Evolutionary conservation across 2,113 vertebrate species (phyloP).

Genomic region (Hyperopisus bebe): DNA sequence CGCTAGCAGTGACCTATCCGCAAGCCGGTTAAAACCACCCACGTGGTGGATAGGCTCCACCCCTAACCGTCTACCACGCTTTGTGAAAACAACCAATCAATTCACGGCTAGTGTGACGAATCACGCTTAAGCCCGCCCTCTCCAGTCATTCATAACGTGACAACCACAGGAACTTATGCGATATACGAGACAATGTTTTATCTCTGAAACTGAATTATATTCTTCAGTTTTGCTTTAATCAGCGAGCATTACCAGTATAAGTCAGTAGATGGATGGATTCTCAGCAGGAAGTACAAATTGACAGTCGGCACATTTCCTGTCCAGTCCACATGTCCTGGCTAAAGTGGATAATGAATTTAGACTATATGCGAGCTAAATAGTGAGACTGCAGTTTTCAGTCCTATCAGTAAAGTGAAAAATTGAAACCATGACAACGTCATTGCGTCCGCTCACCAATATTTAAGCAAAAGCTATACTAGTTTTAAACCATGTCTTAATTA

Average conservation of each 20-base stretch:
- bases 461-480: not conserved
- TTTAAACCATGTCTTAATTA: not conserved
- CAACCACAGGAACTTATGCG: conserved; percentile 39
- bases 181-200: not conserved
- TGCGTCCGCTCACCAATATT: not conserved
- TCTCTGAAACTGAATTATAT: not conserved
- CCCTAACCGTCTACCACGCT: conserved; percentile 23
- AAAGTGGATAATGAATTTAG: not conserved
- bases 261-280: not conserved
- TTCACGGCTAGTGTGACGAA: not conserved
- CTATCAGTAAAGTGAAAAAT: not conserved
- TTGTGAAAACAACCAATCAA: conserved; percentile 24
- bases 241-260: not conserved
- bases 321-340: too few relatives aligned
- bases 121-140: conserved; percentile 27
- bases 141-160: conserved; percentile 65
- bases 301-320: not conserved
- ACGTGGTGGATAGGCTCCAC: conserved; percentile 48
- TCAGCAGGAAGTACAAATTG: not conserved
- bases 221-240: not conserved
- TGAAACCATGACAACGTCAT: not conserved
- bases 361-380: not conserved
- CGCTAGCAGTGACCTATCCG: conserved; percentile 36
- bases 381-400: not conserved
- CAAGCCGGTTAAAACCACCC: conserved; percentile 32